These are phyloP conservation scores for Tigriopus japonicus DNA, from an alignment of 1,140 invertebrate genomes.

Conservation along the genomic window DNA sequence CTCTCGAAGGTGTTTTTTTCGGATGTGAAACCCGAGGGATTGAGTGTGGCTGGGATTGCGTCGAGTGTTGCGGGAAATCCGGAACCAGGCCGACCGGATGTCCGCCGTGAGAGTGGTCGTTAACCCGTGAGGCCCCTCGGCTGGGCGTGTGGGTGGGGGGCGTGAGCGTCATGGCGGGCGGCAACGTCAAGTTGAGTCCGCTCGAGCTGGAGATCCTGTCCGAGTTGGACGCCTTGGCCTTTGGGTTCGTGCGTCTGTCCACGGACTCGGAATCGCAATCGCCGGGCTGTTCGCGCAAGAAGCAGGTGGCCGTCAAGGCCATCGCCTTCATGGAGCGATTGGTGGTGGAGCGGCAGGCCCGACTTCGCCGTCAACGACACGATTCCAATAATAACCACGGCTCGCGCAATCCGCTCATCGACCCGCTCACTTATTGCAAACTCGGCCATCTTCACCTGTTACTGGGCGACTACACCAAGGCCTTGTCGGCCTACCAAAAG, in stretches of 20 bases:
- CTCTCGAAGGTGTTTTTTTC: too few relatives aligned
- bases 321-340: constrained; percentile 64
- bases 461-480: constrained; percentile 74
- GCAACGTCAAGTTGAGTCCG: background rate
- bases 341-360: constrained; percentile 45
- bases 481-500: constrained; percentile 84
- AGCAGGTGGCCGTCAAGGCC: constrained; percentile 53
- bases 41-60: too few relatives aligned
- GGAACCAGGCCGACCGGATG: too few relatives aligned
- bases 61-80: too few relatives aligned
- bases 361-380: constrained; percentile 22
- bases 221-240: constrained; percentile 49
- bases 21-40: too few relatives aligned
- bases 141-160: too few relatives aligned
- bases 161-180: too few relatives aligned
- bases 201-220: constrained; percentile 13
- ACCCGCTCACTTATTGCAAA: constrained; percentile 77
- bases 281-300: constrained; percentile 35
- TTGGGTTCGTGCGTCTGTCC: constrained; percentile 55
- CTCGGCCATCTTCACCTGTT: constrained; percentile 81
- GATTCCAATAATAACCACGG: constrained; percentile 1
- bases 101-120: too few relatives aligned
- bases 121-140: too few relatives aligned
- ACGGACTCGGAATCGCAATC: constrained; percentile 39
- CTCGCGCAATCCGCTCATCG: constrained; percentile 32